Conservation (phyloP, 2,888 invertebrate species). For the Thysanoteuthis rhombus region DNA sequence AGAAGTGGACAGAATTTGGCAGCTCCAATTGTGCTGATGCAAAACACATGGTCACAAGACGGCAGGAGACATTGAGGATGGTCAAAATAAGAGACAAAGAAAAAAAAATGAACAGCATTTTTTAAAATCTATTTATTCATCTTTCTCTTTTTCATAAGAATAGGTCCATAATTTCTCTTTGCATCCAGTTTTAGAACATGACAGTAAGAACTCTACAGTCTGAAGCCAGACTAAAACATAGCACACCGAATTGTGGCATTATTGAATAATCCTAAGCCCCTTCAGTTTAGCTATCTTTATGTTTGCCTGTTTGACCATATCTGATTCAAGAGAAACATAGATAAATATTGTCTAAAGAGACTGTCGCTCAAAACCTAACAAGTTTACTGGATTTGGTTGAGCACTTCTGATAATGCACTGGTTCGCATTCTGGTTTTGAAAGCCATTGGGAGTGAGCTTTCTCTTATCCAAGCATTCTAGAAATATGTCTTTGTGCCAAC, state of each 20-base stretch:
- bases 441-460: too few relatives aligned
- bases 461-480: too few relatives aligned
- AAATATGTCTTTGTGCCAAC: too few relatives aligned
- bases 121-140: neutral
- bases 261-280: neutral
- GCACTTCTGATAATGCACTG: neutral
- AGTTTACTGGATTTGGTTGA: neutral
- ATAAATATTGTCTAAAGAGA: neutral
- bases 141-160: neutral
- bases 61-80: neutral
- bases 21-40: neutral
- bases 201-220: neutral
- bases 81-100: neutral
- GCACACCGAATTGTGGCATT: neutral
- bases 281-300: neutral
- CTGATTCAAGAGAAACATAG: neutral
- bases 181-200: neutral
- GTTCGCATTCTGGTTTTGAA: too few relatives aligned
- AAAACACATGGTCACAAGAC: slow-evolving; percentile 12
- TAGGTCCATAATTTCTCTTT: neutral
- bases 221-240: neutral
- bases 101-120: neutral
- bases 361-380: neutral
- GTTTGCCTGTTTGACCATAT: neutral
- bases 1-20: neutral